These are phyloP conservation scores for Campylorhamphus procurvoides DNA, from an alignment of 2,113 vertebrate genomes.

Conservation along the genomic window DNA sequence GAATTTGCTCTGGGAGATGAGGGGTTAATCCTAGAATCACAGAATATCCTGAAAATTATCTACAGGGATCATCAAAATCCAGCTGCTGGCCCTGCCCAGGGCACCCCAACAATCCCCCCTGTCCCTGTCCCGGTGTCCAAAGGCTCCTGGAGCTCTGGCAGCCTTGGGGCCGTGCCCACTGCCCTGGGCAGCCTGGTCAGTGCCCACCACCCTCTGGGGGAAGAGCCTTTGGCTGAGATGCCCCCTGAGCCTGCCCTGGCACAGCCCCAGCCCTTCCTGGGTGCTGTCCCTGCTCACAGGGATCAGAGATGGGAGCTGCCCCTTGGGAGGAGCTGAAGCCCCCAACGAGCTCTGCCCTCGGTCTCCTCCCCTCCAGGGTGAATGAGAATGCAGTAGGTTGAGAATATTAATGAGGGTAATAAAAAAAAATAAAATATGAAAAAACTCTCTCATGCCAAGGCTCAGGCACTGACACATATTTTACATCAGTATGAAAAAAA, in stretches of 20 bases:
- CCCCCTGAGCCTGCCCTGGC: rapidly evolving
- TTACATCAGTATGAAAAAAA: neutral
- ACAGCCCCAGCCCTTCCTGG: neutral
- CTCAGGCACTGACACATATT: neutral
- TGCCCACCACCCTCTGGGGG: neutral
- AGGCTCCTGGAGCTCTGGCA: neutral
- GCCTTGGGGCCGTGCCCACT: neutral
- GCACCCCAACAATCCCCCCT: neutral
- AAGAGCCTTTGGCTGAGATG: neutral
- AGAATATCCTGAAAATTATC: neutral
- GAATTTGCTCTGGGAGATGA: neutral
- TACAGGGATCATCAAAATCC: neutral
- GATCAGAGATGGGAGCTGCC: neutral
- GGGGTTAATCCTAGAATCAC: neutral
- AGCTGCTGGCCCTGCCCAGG: neutral
- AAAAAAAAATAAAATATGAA: neutral
- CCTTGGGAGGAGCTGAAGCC: neutral
- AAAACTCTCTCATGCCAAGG: neutral
- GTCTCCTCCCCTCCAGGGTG: neutral
- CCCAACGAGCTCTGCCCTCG: neutral
- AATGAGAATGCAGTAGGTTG: neutral
- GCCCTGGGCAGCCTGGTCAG: neutral
- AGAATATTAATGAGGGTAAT: neutral
- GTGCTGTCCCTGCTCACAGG: neutral
- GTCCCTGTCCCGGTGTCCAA: neutral